A percentile compares a stretch with the other conserved stretches of the same genome.
Conservation (phyloP, 1,140 invertebrate genomes). For the Coboldia fuscipes region DNA sequence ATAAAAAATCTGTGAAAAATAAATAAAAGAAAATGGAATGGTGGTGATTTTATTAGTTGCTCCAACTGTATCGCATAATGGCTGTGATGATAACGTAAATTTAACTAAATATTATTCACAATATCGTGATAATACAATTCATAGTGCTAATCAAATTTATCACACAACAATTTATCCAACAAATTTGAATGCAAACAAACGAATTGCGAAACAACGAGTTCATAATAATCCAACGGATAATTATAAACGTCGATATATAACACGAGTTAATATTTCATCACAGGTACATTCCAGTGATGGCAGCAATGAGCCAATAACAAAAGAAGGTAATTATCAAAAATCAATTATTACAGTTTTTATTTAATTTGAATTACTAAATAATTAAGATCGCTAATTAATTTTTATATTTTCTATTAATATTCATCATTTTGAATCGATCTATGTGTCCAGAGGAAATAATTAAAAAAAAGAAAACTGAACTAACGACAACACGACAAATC, state of each 20-base stretch:
- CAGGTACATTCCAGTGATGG: constrained; percentile 21
- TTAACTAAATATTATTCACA: not conserved
- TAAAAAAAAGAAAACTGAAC: constrained; percentile 66
- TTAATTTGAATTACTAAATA: not conserved
- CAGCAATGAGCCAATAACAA: constrained; percentile 22
- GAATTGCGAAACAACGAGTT: not conserved
- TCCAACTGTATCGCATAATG: constrained; percentile 14
- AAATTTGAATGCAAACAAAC: not conserved
- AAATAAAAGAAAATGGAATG: constrained; percentile 21
- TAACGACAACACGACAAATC: constrained; percentile 71
- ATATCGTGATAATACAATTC: constrained; percentile 1
- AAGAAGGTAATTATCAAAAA: constrained; percentile 17
- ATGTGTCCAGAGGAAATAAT: constrained; percentile 67
- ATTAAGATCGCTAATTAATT: not conserved
- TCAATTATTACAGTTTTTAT: not conserved
- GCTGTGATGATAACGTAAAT: constrained; percentile 7
- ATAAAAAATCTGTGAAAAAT: constrained; percentile 4
- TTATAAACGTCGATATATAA: constrained; percentile 21
- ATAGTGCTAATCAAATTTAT: constrained; percentile 1
- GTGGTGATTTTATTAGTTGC: constrained; percentile 22
- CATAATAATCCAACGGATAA: constrained; percentile 5
- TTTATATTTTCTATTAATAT: not conserved
- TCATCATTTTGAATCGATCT: too few relatives aligned
- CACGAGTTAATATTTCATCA: constrained; percentile 23
- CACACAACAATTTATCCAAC: constrained; percentile 5